These are phyloP conservation scores for Chrysolina americana DNA, from an alignment of 2,888 invertebrate species.

Conservation along the genomic window DNA sequence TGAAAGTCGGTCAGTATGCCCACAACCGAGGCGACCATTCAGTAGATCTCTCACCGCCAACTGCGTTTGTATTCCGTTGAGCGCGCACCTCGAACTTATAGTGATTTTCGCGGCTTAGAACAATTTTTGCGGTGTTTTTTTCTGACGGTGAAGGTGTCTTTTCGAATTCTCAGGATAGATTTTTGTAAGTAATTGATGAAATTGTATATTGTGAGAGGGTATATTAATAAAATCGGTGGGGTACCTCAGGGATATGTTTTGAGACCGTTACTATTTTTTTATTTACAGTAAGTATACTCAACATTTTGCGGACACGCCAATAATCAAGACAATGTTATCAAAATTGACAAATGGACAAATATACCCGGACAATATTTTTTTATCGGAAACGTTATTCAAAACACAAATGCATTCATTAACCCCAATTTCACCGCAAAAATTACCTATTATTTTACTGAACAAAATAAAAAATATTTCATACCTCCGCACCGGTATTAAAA, in stretches of 20 bases:
- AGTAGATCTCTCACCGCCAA: slow-evolving; percentile 45
- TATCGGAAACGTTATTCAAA: too few relatives aligned
- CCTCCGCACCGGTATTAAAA: too few relatives aligned
- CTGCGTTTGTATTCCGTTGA: slow-evolving; percentile 30
- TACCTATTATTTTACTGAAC: too few relatives aligned
- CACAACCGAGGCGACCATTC: slow-evolving; percentile 45
- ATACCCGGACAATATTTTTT: too few relatives aligned
- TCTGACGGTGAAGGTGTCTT: not conserved
- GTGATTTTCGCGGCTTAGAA: slow-evolving; percentile 3
- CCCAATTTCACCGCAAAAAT: too few relatives aligned
- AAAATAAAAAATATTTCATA: too few relatives aligned
- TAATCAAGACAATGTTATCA: too few relatives aligned
- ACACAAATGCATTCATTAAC: too few relatives aligned
- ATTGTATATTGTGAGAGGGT: not conserved
- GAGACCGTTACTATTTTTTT: not conserved
- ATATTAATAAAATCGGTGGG: not conserved
- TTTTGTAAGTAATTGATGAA: slow-evolving; percentile 24
- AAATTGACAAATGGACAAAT: too few relatives aligned
- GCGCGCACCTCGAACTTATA: slow-evolving; percentile 22
- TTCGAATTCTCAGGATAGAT: slow-evolving; percentile 11
- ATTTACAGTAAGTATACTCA: too few relatives aligned
- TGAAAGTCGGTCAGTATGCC: slow-evolving; percentile 66
- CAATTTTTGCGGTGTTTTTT: slow-evolving; percentile 12
- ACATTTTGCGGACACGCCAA: too few relatives aligned
- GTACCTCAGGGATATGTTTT: not conserved